phyloP scores from a whole-genome alignment of 2,888 invertebrate genomes.

The Dolichopus griseipennis region DNA sequence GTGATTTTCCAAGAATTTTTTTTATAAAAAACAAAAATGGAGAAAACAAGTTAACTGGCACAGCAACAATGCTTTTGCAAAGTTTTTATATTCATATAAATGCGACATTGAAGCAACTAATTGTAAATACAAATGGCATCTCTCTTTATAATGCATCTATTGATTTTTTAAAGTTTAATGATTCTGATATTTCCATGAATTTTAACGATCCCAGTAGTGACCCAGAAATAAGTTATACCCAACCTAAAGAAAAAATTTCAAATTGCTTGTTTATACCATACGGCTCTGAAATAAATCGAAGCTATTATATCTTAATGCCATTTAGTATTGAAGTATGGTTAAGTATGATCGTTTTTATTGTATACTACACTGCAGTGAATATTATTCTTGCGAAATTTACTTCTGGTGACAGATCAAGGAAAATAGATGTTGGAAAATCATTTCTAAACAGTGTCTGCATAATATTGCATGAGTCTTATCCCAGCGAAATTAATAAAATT shows the following conservation, averaged over 20 bases:
- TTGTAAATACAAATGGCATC: background rate
- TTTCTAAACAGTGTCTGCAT: background rate
- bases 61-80: background rate
- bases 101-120: background rate
- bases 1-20: background rate
- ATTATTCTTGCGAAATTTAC: background rate
- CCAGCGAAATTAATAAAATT: background rate
- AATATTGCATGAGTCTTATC: background rate
- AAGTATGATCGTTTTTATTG: background rate
- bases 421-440: background rate
- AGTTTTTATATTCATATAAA: background rate
- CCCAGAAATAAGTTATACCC: background rate
- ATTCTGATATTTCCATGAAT: background rate
- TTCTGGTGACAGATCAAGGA: background rate
- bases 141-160: background rate
- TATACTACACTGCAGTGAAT: background rate
- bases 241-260: background rate
- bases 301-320: background rate
- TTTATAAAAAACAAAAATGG: background rate
- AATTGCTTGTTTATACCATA: background rate
- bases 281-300: background rate
- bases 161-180: background rate
- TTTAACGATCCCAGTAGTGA: background rate
- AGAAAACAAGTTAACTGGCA: background rate
- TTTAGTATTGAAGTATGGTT: background rate